These are phyloP conservation scores for Camponotus vicinus DNA, from an alignment of 1,140 invertebrate species.

Conservation along the genomic window DNA sequence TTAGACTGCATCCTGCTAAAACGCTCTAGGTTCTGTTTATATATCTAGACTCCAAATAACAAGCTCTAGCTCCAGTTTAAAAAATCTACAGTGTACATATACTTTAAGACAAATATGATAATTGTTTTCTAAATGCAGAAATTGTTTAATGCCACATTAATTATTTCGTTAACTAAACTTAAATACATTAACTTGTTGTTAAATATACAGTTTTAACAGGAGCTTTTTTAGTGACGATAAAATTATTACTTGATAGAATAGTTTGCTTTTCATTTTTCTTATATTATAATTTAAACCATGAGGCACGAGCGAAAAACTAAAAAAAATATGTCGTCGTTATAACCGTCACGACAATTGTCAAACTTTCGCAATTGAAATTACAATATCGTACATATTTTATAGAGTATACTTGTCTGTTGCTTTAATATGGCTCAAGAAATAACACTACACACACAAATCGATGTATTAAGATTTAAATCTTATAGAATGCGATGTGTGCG, in stretches of 20 bases:
- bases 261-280: neutral
- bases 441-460: neutral
- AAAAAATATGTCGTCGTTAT: neutral
- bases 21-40: too few relatives aligned
- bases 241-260: neutral
- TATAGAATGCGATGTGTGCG: neutral
- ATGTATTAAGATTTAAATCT: neutral
- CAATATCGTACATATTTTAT: too few relatives aligned
- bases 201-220: neutral
- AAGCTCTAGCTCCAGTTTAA: too few relatives aligned
- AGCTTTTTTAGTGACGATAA: too few relatives aligned
- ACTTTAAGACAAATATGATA: neutral
- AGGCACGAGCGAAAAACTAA: neutral
- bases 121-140: neutral
- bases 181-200: neutral
- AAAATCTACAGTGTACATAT: too few relatives aligned
- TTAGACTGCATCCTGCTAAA: too few relatives aligned
- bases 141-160: neutral
- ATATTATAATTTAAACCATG: neutral
- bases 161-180: neutral
- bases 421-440: constrained; percentile 12
- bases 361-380: neutral
- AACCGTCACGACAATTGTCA: neutral
- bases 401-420: neutral
- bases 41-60: too few relatives aligned